Base-by-base conservation (phyloP, 2,888 invertebrate genomes). In the Drosophila hamatofila region DNA sequence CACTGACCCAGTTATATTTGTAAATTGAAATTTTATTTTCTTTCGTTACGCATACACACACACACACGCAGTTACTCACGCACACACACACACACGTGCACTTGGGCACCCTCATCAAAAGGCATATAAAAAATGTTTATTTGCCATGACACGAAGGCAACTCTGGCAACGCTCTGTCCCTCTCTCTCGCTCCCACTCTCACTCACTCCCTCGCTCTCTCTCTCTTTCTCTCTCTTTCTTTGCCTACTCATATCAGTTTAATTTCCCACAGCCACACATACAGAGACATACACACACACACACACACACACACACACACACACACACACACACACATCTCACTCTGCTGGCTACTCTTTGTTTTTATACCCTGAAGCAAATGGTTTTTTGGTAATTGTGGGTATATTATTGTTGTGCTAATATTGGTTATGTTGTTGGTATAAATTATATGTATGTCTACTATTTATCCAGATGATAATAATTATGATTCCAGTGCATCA, bases 21-120 rank as follows among this genome's bases (percentile, higher is more conserved):
- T 72, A 83, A 87, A 90, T 90, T 90, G 83, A 88, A 86, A 86
- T 83, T 90, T 88, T 88, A 88, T 82, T 81, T 72, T 69, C 65
- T 59, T 49, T 30, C 58, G 57, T 57, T 67, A 58, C 65, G 59
- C 65, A 73, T 35, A 66, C 61, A 27, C 39, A 37, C 42, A 54
- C 42, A 33, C 30, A 18, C 37, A 57, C 67, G 41, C 67, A n/a
- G n/a, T n/a, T n/a, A 21, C 59, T 9, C 57, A 65, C 49, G 61
- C 54, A 25, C n/a, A 11, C 55, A 14, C 35, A 33, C 46, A 46
- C 44, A 39, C 35, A 23, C 33, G 60, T 62, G 37, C 46, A 65
- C 59, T 37, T 30, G 35, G 33, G 48, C 77, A 84, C 79, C 82
- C 85, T 75, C 88, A 79, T 89, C 89, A 88, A 88, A 83, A 68